Percentiles rank a stretch among this genome's conserved stretches.
phyloP scores from a whole-genome alignment of 1,140 invertebrate species.

The Dysdera silvatica region DNA sequence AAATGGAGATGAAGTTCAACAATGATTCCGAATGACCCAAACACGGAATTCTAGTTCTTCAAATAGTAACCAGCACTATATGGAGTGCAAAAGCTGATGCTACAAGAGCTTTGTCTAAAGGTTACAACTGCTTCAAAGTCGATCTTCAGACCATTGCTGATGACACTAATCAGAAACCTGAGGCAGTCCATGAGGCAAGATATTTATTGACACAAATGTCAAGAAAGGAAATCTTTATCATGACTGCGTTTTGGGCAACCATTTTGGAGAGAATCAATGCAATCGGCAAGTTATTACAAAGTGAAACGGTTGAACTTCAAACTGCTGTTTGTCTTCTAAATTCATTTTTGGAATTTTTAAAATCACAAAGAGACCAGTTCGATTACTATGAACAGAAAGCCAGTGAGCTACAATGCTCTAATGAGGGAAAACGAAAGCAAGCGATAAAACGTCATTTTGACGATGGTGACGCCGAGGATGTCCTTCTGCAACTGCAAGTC shows the following conservation, averaged over 20 bases:
- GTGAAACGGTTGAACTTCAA: not conserved
- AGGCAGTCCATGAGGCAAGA: not conserved
- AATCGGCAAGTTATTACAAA: not conserved
- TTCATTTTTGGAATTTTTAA: not conserved
- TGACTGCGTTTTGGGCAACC: not conserved
- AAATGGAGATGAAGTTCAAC: too few relatives aligned
- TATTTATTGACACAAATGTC: not conserved
- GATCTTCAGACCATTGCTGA: not conserved
- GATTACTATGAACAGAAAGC: too few relatives aligned
- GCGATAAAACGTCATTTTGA: too few relatives aligned
- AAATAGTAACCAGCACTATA: not conserved
- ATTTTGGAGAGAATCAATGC: not conserved
- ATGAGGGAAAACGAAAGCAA: too few relatives aligned
- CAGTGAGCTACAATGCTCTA: too few relatives aligned
- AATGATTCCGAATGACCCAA: too few relatives aligned
- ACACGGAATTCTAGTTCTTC: not conserved
- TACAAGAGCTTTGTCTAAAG: not conserved
- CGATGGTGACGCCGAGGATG: too few relatives aligned
- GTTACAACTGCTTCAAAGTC: not conserved
- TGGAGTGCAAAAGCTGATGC: conserved; percentile 7
- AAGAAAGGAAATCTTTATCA: not conserved
- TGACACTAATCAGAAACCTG: not conserved
- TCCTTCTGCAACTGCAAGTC: too few relatives aligned
- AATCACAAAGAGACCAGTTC: not conserved
- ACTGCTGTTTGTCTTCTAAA: not conserved